Base-by-base conservation (phyloP, 2,113 vertebrate species). In the Piaya cayana region DNA sequence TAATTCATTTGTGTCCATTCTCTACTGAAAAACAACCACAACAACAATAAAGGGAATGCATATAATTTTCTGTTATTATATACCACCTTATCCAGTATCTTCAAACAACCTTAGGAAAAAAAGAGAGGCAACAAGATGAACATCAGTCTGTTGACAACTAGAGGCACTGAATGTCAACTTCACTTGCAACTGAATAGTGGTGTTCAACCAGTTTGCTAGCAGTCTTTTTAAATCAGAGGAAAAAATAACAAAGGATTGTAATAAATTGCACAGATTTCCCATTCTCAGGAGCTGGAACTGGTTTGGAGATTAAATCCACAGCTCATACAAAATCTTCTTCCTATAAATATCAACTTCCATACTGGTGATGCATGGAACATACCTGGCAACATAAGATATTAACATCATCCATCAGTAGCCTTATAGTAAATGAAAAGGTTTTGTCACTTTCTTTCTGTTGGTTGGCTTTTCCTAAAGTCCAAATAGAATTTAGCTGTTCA, bases 221-320 rank as follows among this genome's bases (percentile, higher is more conserved):
- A 93, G 23, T 1, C 26, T 83, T 68, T 70, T 56, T 58, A 79
- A 76, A 71, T 47, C n/a, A 76, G 32, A 34, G 10, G 5, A 37
- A 67, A 67, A 70, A 88, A 75, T 50, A 74, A 23, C 16, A 72
- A 79, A 87, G 5, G 3, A 5, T 74, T 70, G 4, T 59, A 68
- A 32, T 49, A 86, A 92, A 39, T 59, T 64, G 16, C 65, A 67
- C 2, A 8, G 36, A 47, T 90, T 85, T 80, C 32, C 32, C 37
- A 53, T 58, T 87, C 67, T 82, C 47, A 80, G 23, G 55, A 91
- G 29, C 16, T 58, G 76, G 20, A 8, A 72, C 19, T 68, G 26
- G 12, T 50, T 80, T 91, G n/a, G 45, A 30, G 91, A 77, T 78
- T 91, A 92, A 92, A 93, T 69, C 34, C 64, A 68, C 32, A 84